phyloP scores from a whole-genome alignment of 2,888 invertebrate genomes.

The Crematogaster levior region DNA sequence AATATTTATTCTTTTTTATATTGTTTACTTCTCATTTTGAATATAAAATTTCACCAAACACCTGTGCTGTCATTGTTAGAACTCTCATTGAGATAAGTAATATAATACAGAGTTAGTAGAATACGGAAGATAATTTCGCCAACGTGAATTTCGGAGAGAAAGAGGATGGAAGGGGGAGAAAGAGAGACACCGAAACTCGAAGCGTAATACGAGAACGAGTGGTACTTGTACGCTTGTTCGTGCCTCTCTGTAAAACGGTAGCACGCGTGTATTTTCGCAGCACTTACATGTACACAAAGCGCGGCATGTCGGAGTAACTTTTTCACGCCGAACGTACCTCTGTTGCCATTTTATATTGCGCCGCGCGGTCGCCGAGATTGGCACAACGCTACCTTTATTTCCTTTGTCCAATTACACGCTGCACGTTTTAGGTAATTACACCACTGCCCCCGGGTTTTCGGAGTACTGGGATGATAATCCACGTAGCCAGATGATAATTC shows the following conservation, averaged over 20 bases:
- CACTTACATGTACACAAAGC: slow-evolving; percentile 44
- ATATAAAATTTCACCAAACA: not conserved
- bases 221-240: slow-evolving; percentile 47
- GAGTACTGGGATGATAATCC: slow-evolving; percentile 27
- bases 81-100: slow-evolving; percentile 29
- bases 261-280: slow-evolving; percentile 62
- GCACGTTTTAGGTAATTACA: slow-evolving; percentile 46
- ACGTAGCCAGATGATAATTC: slow-evolving; percentile 50
- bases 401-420: slow-evolving; percentile 57
- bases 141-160: slow-evolving; percentile 17
- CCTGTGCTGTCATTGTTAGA: not conserved
- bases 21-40: not conserved
- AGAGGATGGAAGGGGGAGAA: not conserved
- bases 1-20: not conserved
- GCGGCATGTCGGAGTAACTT: slow-evolving; percentile 61
- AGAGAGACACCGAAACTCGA: slow-evolving; percentile 12
- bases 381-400: slow-evolving; percentile 65
- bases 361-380: slow-evolving; percentile 60
- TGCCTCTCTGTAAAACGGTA: slow-evolving; percentile 32
- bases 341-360: slow-evolving; percentile 36
- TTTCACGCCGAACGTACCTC: slow-evolving; percentile 49
- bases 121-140: slow-evolving; percentile 44
- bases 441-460: slow-evolving; percentile 26
- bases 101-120: slow-evolving; percentile 19
- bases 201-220: slow-evolving; percentile 20